Evolutionary conservation across 2,113 vertebrate species (phyloP), one percentile per base, ranked within the genome.

Genomic region (Callorhinus ursinus): DNA sequence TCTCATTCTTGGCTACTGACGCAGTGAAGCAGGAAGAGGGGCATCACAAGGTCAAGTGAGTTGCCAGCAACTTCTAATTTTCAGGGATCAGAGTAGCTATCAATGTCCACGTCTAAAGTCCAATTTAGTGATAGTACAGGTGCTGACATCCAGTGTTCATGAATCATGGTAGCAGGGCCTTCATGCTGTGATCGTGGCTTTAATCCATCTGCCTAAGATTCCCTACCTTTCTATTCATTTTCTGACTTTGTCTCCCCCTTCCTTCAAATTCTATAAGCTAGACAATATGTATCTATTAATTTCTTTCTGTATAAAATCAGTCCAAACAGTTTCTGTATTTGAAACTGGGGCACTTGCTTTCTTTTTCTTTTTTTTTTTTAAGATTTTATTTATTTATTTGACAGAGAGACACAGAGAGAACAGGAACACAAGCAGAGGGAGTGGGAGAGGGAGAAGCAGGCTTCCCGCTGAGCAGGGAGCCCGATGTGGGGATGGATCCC

Each of bases 81-180:
- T 84, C 42, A 85, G 42, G 18, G 16, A 80, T 9, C 4, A 63
- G 15, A 42, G 55, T 46, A 77, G 8, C 6, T 65, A 57, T 22
- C 11, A 18, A 4, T 8, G 7, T 18, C 4, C 19, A 24, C 61
- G 26, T 9, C 21, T 10, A 3, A 57, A 4, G 3, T 67, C 14
- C 8, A 88, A 1, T 31, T 74, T 36, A 55, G 21, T 31, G 8
- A 5, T 18, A 51, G 12, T 18, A 53, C 26, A 33, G 63, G 4
- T 49, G 4, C 16, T n/a, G 19, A 57, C 57, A 57, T 21, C 0
- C 26, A 69, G 39, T 24, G 39, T 33, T 19, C 46, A 39, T 4
- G 14, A 59, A 31, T 3, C 2, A 16, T 2, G 18, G 15, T 19
- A 28, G 15, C 19, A n/a, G 1, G 7, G 31, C 8, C 9, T 6